Percentiles rank a stretch among this genome's conserved stretches.
Conservation (phyloP, 1,140 invertebrate genomes). For the Achroia grisella region DNA sequence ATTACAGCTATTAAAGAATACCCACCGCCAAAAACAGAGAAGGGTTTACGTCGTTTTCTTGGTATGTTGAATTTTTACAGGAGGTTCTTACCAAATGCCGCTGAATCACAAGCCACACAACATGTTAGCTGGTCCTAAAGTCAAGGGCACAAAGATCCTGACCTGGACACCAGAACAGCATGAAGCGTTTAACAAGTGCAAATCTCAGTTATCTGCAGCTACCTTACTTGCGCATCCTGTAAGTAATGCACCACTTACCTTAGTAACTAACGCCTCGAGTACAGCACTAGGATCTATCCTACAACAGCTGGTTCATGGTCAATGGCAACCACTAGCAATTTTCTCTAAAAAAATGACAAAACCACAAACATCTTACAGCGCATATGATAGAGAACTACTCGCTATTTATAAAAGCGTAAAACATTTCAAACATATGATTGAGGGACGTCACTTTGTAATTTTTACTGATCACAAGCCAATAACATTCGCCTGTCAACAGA, state of each 20-base stretch:
- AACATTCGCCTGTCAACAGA: constrained; percentile 20
- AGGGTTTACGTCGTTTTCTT: too few relatives aligned
- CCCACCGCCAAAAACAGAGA: too few relatives aligned
- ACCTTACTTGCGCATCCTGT: constrained; percentile 4
- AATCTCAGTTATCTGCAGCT: neutral
- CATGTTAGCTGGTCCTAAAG: too few relatives aligned
- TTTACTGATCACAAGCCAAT: constrained; percentile 49
- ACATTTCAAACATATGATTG: constrained; percentile 28
- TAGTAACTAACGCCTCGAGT: constrained; percentile 11
- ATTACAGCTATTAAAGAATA: too few relatives aligned
- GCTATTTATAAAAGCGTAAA: constrained; percentile 30
- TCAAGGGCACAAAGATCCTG: too few relatives aligned
- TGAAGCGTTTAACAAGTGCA: too few relatives aligned
- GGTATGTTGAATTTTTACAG: too few relatives aligned
- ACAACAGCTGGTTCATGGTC: neutral
- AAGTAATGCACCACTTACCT: neutral
- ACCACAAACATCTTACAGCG: constrained; percentile 20
- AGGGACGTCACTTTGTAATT: constrained; percentile 26
- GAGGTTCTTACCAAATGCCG: too few relatives aligned
- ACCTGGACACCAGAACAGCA: too few relatives aligned
- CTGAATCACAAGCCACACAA: too few relatives aligned
- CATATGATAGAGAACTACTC: constrained; percentile 30
- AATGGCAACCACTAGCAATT: constrained; percentile 23
- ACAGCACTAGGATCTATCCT: neutral
- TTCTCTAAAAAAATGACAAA: constrained; percentile 14